A percentile compares a stretch with the other conserved stretches of the same genome.
Conservation (phyloP, 2,888 invertebrate genomes). For the Tinea pellionella region DNA sequence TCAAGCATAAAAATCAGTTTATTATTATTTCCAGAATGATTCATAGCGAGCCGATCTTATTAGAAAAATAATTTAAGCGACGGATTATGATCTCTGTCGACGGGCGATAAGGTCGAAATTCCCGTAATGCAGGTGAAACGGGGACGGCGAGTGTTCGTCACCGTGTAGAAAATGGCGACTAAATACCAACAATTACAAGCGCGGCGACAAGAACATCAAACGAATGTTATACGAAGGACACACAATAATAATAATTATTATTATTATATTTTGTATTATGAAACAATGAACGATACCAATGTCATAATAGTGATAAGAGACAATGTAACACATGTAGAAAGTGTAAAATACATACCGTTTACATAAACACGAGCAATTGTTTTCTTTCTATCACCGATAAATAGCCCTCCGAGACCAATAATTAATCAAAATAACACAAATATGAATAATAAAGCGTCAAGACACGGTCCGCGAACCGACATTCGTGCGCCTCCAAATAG, state of each 20-base stretch:
- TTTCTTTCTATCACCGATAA: neutral
- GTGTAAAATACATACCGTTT: neutral
- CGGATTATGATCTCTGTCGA: slow-evolving; percentile 45
- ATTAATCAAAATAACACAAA: neutral
- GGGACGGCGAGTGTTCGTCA: slow-evolving; percentile 66
- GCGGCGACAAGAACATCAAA: slow-evolving; percentile 21
- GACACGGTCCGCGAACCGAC: slow-evolving; percentile 50
- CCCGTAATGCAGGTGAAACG: slow-evolving; percentile 26
- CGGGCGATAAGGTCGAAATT: slow-evolving; percentile 57
- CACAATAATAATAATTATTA: neutral
- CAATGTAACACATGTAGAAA: neutral
- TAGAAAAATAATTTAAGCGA: neutral
- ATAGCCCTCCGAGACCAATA: neutral
- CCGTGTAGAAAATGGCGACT: slow-evolving; percentile 69
- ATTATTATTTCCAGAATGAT: slow-evolving; percentile 59
- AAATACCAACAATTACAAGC: slow-evolving; percentile 63
- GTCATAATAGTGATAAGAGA: neutral
- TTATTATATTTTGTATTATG: neutral
- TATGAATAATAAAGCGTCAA: slow-evolving; percentile 19
- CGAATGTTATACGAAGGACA: slow-evolving; percentile 32
- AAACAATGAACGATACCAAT: neutral
- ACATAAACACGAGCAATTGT: neutral
- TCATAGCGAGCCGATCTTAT: slow-evolving; percentile 48
- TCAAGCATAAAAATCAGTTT: slow-evolving; percentile 16
- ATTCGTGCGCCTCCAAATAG: slow-evolving; percentile 68